Conservation (phyloP, 2,113 vertebrate genomes). For the Scalopus aquaticus region DNA sequence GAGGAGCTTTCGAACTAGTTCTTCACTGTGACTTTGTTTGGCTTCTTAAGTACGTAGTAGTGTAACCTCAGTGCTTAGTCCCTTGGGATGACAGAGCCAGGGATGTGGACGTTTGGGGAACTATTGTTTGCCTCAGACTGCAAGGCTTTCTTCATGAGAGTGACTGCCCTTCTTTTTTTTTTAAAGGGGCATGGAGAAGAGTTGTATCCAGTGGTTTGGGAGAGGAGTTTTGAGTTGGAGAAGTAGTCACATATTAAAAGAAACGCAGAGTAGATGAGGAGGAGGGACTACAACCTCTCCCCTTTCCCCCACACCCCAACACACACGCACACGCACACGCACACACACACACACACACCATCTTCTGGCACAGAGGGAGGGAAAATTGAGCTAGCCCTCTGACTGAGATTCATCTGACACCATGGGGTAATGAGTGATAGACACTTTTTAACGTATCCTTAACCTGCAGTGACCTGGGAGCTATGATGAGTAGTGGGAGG, state of each 20-base stretch:
- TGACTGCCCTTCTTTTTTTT: not conserved
- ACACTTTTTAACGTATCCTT: not conserved
- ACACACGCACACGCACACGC: not conserved
- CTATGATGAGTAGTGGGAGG: not conserved
- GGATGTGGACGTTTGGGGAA: not conserved
- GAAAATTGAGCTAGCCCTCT: not conserved
- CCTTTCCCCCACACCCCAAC: not conserved
- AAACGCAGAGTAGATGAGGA: not conserved
- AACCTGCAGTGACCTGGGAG: not conserved
- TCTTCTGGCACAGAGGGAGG: not conserved
- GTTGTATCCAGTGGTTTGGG: not conserved
- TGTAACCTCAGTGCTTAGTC: not conserved
- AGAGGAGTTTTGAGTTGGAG: constrained; percentile 5
- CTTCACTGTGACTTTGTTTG: not conserved
- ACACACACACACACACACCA: too few species aligned
- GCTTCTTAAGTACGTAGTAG: not conserved
- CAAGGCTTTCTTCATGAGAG: not conserved
- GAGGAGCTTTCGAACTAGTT: not conserved
- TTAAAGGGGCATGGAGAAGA: not conserved
- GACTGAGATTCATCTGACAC: not conserved
- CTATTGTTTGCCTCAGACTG: not conserved
- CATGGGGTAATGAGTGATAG: not conserved
- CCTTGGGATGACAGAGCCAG: not conserved
- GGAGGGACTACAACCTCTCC: not conserved
- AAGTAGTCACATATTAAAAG: not conserved